Conservation (phyloP, 2,888 invertebrate species). For the Cecidostiba fungosa region DNA sequence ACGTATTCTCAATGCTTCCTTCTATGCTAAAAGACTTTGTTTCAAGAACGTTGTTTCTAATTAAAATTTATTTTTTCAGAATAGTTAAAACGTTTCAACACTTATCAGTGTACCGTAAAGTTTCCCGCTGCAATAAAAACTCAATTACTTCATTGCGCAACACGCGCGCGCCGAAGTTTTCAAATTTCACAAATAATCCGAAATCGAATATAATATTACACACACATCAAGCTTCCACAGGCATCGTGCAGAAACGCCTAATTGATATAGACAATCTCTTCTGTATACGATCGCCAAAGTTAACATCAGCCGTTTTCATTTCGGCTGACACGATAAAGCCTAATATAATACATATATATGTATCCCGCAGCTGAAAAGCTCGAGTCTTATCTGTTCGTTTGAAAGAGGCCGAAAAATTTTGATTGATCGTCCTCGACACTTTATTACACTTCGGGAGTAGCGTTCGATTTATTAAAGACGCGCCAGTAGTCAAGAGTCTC, state of each 20-base stretch:
- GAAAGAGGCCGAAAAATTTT: conserved; percentile 8
- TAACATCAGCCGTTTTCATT: background rate
- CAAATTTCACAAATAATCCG: too few relatives aligned
- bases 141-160: too few relatives aligned
- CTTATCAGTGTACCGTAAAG: too few relatives aligned
- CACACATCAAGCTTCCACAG: too few relatives aligned
- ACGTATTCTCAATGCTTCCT: too few relatives aligned
- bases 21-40: too few relatives aligned
- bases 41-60: too few relatives aligned
- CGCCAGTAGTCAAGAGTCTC: conserved; percentile 4
- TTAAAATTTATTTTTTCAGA: too few relatives aligned
- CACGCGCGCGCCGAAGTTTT: too few relatives aligned
- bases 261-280: background rate
- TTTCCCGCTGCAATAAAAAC: too few relatives aligned
- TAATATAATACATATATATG: background rate
- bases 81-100: too few relatives aligned
- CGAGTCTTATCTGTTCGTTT: background rate
- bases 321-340: background rate
- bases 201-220: too few relatives aligned
- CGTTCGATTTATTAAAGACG: conserved; percentile 32
- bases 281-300: background rate
- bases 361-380: background rate
- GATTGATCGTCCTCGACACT: background rate
- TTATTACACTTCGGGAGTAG: background rate
- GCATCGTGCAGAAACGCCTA: background rate